Evolutionary conservation across 2,113 vertebrate species (phyloP).

Genomic region (Piaya cayana): DNA sequence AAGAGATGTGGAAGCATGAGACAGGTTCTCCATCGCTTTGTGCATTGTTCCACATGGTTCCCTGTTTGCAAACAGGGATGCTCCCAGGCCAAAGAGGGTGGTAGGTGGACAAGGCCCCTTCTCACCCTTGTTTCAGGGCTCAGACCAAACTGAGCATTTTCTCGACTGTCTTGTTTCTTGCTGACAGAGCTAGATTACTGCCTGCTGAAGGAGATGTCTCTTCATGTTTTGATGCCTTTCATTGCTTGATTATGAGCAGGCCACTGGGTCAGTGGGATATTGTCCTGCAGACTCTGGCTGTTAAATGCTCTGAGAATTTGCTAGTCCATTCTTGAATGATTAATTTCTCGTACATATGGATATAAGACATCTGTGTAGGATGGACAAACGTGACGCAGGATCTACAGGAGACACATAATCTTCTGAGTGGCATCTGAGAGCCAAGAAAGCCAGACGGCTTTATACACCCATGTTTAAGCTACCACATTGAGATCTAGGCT

Average conservation of each 20-base stretch:
- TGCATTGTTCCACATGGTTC: accelerated
- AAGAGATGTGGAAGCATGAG: neutral
- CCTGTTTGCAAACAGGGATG: neutral
- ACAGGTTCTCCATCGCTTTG: neutral
- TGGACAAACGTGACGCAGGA: neutral
- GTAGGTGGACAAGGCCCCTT: neutral
- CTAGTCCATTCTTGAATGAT: neutral
- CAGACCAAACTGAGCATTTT: neutral
- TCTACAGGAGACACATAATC: neutral
- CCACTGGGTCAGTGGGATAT: neutral
- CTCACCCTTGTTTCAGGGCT: neutral
- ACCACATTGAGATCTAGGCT: neutral
- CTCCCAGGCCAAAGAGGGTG: neutral
- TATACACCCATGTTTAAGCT: neutral
- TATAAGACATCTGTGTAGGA: neutral
- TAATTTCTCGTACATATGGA: neutral
- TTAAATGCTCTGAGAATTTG: neutral
- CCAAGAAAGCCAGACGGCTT: neutral
- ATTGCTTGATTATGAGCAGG: neutral
- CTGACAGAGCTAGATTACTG: neutral
- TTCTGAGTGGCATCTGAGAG: neutral
- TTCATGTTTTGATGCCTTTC: neutral
- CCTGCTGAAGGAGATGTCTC: neutral
- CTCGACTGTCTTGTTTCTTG: neutral
- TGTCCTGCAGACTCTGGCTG: neutral